A percentile compares a stretch with the other conserved stretches of the same genome.
phyloP scores from a whole-genome alignment of 2,888 invertebrate species.

The Athetis lepigone region DNA sequence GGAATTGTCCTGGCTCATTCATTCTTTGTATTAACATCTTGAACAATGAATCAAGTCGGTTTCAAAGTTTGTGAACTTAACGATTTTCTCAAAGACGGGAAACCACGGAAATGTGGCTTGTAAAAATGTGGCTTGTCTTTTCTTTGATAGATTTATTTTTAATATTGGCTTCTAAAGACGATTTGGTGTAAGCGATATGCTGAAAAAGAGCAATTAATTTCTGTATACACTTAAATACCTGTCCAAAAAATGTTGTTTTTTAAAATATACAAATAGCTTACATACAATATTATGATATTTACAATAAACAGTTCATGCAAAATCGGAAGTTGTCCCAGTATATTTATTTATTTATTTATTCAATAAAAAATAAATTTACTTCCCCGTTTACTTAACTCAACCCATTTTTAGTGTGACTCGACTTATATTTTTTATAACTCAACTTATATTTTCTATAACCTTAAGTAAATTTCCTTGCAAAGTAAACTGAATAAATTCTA shows the following conservation, averaged over 20 bases:
- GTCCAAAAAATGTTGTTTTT: too few relatives aligned
- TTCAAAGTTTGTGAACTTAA: constrained; percentile 46
- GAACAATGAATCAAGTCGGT: constrained; percentile 51
- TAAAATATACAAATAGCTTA: too few relatives aligned
- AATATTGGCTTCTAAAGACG: constrained; percentile 6
- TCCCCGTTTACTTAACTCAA: too few relatives aligned
- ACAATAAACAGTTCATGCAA: too few relatives aligned
- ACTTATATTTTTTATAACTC: neutral
- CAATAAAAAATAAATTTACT: too few relatives aligned
- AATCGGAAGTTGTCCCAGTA: too few relatives aligned
- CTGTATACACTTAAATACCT: neutral
- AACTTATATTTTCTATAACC: constrained; percentile 8
- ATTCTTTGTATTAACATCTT: constrained; percentile 52
- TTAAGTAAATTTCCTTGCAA: constrained; percentile 8
- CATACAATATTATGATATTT: too few relatives aligned
- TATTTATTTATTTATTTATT: too few relatives aligned
- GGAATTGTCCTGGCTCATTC: constrained; percentile 45
- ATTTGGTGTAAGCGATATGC: neutral
- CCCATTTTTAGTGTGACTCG: neutral
- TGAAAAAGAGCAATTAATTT: neutral
- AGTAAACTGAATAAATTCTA: constrained; percentile 2
- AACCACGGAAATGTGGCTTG: constrained; percentile 26
- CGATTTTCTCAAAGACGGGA: constrained; percentile 26
- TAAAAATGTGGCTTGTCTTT: constrained; percentile 24
- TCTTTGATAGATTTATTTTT: constrained; percentile 27